phyloP scores from a whole-genome alignment of 2,888 invertebrate genomes.

The Thereva unica region DNA sequence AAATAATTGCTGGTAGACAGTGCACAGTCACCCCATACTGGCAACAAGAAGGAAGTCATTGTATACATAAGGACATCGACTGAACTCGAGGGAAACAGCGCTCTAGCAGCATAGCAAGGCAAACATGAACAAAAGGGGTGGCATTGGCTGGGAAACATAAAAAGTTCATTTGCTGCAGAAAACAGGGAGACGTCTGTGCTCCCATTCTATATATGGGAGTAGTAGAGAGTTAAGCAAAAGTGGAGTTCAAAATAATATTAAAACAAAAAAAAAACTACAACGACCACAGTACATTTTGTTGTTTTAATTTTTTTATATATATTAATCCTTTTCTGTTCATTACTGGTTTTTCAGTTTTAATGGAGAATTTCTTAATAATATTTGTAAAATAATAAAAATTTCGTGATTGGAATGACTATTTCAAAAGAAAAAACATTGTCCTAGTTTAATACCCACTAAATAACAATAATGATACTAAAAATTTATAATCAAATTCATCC shows the following conservation, averaged over 20 bases:
- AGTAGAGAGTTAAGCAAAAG: slow-evolving; percentile 22
- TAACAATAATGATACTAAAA: too few species aligned
- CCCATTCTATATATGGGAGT: slow-evolving; percentile 28
- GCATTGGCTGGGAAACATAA: slow-evolving; percentile 26
- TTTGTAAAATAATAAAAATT: too few species aligned
- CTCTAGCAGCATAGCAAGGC: slow-evolving; percentile 3
- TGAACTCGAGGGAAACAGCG: slow-evolving; percentile 26
- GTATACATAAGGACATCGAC: slow-evolving; percentile 38
- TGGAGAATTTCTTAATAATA: too few species aligned
- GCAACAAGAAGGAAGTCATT: slow-evolving; percentile 35
- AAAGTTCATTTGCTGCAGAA: slow-evolving; percentile 34
- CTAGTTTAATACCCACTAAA: too few species aligned
- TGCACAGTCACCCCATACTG: slow-evolving; percentile 15
- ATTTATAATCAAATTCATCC: too few species aligned
- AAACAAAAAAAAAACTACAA: too few species aligned
- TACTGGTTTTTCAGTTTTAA: too few species aligned
- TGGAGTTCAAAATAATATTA: slow-evolving; percentile 28
- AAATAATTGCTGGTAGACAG: slow-evolving; percentile 34
- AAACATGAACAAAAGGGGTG: slow-evolving; percentile 25
- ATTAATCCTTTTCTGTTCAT: too few species aligned
- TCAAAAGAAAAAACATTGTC: too few species aligned
- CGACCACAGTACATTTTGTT: too few species aligned
- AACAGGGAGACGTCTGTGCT: slow-evolving; percentile 34
- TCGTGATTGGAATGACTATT: too few species aligned
- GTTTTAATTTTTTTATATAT: too few species aligned